Evolutionary conservation across 2,888 invertebrate genomes (phyloP), one percentile per base, ranked within the genome.

Genomic region (Saturnia pavonia): DNA sequence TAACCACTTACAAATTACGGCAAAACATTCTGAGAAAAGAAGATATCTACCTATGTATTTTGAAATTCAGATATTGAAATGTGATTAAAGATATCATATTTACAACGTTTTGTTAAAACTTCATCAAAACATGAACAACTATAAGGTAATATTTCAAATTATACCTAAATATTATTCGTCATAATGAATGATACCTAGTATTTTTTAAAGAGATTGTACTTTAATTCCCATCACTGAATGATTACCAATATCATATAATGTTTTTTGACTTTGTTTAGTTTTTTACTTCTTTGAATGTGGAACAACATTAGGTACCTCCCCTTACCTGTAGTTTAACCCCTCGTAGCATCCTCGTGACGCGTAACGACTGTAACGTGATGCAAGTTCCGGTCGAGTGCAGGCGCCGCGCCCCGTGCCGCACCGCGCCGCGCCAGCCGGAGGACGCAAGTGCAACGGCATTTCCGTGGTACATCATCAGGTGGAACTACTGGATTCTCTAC

Each of bases 331-430:
- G 7, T 54, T 22, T 11, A 11, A 14, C 11, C 57, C 25, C 27
- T 16, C 57, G 54, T 54, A 22, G 3, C 22, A 11, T 9, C n/a
- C 27, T 19, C 57, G 14, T 60, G 4, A 19, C 27, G 57, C 57
- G 57, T 60, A 25, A 54, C 54, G 54, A 54, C 2, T 22, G 54
- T 54, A 54, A 60, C 57, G 57, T 27, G 57, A 60, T 60, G 57
- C 27, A 60, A 60, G 57, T 60, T 60, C 27, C 57, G 57, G 27
- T 27, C 27, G 57, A 60, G 57, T 60, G 57, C 25, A 60, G 14
- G 25, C 57, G 57, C 25, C 57, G 27, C 25, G n/a, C n/a, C n/a
- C n/a, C n/a, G n/a, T n/a, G n/a, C n/a, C n/a, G n/a, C n/a, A n/a
- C n/a, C n/a, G n/a, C n/a, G n/a, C n/a, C n/a, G 25, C 57, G 57